Evolutionary conservation across 2,797 vertebrate species (phyloP).

Genomic region (Chaenodraco wilsoni): DNA sequence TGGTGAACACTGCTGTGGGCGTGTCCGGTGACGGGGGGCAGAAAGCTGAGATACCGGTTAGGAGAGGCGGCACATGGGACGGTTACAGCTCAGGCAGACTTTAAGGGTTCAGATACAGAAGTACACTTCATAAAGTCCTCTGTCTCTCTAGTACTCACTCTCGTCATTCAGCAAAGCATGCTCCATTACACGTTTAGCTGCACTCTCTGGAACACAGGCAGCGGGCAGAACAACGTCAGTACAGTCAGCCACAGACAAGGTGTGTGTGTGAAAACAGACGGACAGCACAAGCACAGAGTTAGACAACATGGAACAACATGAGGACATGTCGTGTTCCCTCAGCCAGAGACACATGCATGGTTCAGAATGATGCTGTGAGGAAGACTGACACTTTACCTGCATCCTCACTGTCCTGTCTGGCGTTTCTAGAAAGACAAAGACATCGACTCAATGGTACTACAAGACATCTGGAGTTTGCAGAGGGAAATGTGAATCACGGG

Average conservation of each 20-base stretch:
- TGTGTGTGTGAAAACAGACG: conserved; percentile 40
- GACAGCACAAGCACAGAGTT: conserved; percentile 52
- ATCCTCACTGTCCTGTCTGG: conserved; percentile 65
- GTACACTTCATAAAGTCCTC: not conserved
- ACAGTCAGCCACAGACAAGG: conserved; percentile 52
- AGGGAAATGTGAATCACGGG: not conserved
- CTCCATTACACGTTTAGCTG: conserved; percentile 91
- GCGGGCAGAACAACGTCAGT: conserved; percentile 62
- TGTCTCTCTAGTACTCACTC: conserved; percentile 87
- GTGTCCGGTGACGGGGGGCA: conserved; percentile 30
- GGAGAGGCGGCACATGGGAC: conserved; percentile 21
- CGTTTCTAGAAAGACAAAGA: conserved; percentile 62
- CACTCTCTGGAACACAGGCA: conserved; percentile 86
- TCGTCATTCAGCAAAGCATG: conserved; percentile 97
- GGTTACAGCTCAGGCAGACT: conserved; percentile 16
- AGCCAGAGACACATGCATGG: conserved; percentile 57
- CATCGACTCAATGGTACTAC: not conserved
- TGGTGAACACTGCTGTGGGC: conserved; percentile 15
- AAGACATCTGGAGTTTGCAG: not conserved
- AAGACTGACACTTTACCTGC: conserved; percentile 69
- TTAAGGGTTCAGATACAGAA: not conserved
- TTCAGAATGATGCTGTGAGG: conserved; percentile 15
- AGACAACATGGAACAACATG: conserved; percentile 29
- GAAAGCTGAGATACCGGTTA: conserved; percentile 42
- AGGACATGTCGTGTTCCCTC: conserved; percentile 27